phyloP scores from a whole-genome alignment of 2,113 vertebrate species.

The Chauna torquata region DNA sequence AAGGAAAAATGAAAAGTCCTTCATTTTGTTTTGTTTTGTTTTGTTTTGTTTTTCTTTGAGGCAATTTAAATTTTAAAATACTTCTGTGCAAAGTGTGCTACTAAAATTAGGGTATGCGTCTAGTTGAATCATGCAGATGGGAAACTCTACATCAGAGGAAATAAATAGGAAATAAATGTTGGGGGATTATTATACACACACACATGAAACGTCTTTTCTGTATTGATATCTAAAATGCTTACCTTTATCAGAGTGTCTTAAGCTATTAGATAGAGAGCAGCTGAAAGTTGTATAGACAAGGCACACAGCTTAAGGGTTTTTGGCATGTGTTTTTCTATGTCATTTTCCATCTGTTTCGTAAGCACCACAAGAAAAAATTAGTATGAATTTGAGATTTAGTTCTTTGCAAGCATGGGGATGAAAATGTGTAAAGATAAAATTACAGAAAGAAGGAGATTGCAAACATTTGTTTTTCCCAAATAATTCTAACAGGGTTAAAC shows the following conservation, averaged over 20 bases:
- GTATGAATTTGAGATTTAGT: background rate
- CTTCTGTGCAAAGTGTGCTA: background rate
- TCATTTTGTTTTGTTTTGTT: no score
- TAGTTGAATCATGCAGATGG: background rate
- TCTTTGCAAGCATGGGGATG: background rate
- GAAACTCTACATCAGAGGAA: background rate
- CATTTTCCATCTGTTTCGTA: background rate
- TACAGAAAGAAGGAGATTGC: background rate
- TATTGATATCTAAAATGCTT: background rate
- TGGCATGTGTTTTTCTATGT: background rate
- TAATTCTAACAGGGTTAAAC: background rate
- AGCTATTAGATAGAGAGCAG: background rate
- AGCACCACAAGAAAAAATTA: background rate
- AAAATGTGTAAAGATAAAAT: background rate
- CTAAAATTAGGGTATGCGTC: background rate
- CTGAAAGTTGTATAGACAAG: background rate
- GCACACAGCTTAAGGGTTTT: background rate
- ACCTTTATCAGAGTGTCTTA: background rate
- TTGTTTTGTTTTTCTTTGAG: background rate
- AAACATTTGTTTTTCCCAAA: background rate
- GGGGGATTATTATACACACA: background rate
- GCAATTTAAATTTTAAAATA: background rate
- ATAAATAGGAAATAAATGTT: background rate
- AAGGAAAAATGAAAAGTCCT: background rate
- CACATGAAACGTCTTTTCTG: background rate